phyloP scores from a whole-genome alignment of 2,797 vertebrate species.

The Dromococcyx pavoninus region DNA sequence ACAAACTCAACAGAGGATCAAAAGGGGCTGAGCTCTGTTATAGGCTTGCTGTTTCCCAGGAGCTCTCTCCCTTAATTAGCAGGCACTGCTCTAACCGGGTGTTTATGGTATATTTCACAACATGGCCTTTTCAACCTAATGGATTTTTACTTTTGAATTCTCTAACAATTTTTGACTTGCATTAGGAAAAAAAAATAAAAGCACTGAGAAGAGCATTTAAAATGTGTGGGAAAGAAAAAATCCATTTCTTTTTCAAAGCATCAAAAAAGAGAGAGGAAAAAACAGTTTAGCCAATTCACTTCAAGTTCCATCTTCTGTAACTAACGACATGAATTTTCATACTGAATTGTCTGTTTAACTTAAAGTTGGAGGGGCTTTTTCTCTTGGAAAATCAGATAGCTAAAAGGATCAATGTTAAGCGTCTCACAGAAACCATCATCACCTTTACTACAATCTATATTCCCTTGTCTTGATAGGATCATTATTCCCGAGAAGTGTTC shows the following conservation, averaged over 20 bases:
- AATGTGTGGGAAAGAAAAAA: slow-evolving; percentile 22
- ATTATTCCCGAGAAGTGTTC: background rate
- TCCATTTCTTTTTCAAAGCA: background rate
- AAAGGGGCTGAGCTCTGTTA: slow-evolving; percentile 18
- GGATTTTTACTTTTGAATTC: slow-evolving; percentile 36
- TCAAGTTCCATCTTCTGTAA: slow-evolving; percentile 19
- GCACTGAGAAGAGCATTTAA: slow-evolving; percentile 8
- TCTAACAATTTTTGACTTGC: slow-evolving; percentile 30
- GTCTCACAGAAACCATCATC: slow-evolving; percentile 24
- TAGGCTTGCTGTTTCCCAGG: slow-evolving; percentile 36
- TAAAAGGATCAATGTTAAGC: slow-evolving; percentile 40
- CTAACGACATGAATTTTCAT: slow-evolving; percentile 16
- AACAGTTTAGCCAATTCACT: slow-evolving; percentile 2
- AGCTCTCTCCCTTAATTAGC: slow-evolving; percentile 52
- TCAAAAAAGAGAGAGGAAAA: background rate
- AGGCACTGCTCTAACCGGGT: background rate
- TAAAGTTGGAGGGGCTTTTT: background rate
- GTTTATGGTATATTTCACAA: slow-evolving; percentile 33
- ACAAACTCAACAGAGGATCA: slow-evolving; percentile 40
- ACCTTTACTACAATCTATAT: slow-evolving; percentile 46
- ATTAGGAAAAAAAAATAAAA: background rate
- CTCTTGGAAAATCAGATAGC: slow-evolving; percentile 8
- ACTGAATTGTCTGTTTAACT: background rate
- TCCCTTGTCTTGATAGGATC: slow-evolving; percentile 1
- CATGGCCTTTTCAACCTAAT: slow-evolving; percentile 8